A percentile compares a stretch with the other conserved stretches of the same genome.
Conservation (phyloP, 2,797 vertebrate species). For the Arnoldichthys spilopterus region DNA sequence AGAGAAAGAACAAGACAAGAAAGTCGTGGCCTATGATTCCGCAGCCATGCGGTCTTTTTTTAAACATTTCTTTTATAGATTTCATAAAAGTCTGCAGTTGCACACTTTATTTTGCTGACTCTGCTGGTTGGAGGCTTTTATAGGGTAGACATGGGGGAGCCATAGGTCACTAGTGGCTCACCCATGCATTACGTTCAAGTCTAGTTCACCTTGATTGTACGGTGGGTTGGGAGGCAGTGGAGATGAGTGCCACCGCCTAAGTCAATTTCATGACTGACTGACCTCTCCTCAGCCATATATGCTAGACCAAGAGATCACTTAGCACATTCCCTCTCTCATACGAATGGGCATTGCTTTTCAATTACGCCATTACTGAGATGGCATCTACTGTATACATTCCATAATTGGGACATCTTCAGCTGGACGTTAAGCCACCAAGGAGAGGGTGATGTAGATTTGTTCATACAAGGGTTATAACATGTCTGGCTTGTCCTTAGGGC, state of each 20-base stretch:
- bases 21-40: not conserved
- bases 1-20: not conserved
- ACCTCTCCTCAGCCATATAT: conserved; percentile 35
- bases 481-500: conserved; percentile 23
- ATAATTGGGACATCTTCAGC: not conserved
- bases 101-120: conserved; percentile 20
- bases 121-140: conserved; percentile 10
- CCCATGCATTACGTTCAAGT: conserved; percentile 17
- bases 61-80: conserved; percentile 5
- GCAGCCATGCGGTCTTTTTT: conserved; percentile 10
- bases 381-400: conserved; percentile 13
- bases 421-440: conserved; percentile 1
- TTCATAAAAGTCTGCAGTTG: conserved; percentile 23
- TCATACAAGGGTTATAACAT: conserved; percentile 32
- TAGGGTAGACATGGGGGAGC: conserved; percentile 5
- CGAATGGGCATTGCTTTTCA: conserved; percentile 32
- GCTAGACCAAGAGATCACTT: conserved; percentile 17
- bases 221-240: conserved; percentile 17
- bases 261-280: conserved; percentile 52
- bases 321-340: conserved; percentile 19
- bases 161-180: conserved; percentile 1
- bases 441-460: conserved; percentile 15
- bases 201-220: conserved; percentile 38
- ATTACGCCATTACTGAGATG: conserved; percentile 29
- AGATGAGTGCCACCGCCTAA: conserved; percentile 40